Evolutionary conservation across 2,888 invertebrate species (phyloP), one percentile per base, ranked within the genome.

Genomic region (Papilio elwesi): DNA sequence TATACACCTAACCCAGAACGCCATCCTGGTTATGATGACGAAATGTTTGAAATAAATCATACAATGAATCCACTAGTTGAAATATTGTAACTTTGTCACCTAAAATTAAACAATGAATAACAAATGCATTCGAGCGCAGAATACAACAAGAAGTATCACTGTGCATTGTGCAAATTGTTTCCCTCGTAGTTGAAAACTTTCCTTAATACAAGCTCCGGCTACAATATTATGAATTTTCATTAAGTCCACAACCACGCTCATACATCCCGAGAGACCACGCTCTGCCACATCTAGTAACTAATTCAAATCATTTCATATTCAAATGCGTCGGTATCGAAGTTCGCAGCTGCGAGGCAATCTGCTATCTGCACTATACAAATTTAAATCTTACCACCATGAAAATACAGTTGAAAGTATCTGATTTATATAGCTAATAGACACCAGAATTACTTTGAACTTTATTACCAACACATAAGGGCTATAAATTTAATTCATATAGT

Each of bases 281-380:
- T 71, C n/a, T 71, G 67, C 71, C 67, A 52, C 71, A 71, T 71
- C 67, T 71, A 71, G 71, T 71, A 71, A 71, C 71, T 71, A 71
- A 71, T 71, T 71, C 71, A 71, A 67, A 71, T 71, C 70, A 65
- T 57, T 57, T 65, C 70, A 64, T 66, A 71, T 71, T 67, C 71
- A 67, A 67, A 71, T 71, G 67, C 71, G 62, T 43, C 52, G 67
- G 59, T 52, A 67, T 67, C 67, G 67, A 38, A 52, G 59, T 47
- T 62, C 38, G 48, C 57, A 51, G 59, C 66, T 59, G 71, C 13
- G 51, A 12, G 65, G 38, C 70, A 55, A 65, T 65, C 69, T 63
- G 69, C 63, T 63, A 52, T 65, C 63, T 38, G 49, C 36, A 43
- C 16, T 67, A n/a, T n/a, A 43, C 66, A 12, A 71, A 71, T 67